Conservation (phyloP, 2,797 vertebrate species). For the Pseudochirops cupreus region DNA sequence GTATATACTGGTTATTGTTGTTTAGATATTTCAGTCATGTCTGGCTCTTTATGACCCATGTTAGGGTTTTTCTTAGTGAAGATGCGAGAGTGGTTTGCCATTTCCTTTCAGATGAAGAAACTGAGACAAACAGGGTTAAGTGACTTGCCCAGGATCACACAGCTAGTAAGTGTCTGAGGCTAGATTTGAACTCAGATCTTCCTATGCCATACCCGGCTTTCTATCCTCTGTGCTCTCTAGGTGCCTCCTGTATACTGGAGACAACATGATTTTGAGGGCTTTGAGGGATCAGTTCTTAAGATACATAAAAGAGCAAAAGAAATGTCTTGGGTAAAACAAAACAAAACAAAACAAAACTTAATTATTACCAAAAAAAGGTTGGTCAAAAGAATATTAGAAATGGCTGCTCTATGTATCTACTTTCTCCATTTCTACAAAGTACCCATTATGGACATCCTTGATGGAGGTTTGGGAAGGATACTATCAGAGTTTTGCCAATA, state of each 20-base stretch:
- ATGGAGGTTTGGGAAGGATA: not conserved
- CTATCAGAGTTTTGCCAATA: not conserved
- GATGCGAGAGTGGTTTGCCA: not conserved
- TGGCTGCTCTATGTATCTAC: not conserved
- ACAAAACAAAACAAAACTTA: not conserved
- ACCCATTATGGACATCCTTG: not conserved
- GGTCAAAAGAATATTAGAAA: not conserved
- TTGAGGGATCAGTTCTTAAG: not conserved
- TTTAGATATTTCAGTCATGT: not conserved
- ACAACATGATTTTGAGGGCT: not conserved
- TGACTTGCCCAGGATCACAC: not conserved
- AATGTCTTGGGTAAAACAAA: not conserved
- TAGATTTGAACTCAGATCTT: not conserved
- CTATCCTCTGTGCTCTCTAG: not conserved
- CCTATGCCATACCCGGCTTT: not conserved
- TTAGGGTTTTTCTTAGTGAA: not conserved
- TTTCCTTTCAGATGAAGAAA: not conserved
- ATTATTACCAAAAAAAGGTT: not conserved
- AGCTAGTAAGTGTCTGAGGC: not conserved
- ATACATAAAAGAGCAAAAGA: not conserved
- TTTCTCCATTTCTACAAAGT: not conserved
- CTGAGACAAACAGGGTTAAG: not conserved
- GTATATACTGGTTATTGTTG: not conserved
- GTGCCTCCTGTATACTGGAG: not conserved
- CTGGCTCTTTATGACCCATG: not conserved